Evolutionary conservation across 2,797 vertebrate genomes (phyloP).

Genomic region (Cichlasoma orientale): DNA sequence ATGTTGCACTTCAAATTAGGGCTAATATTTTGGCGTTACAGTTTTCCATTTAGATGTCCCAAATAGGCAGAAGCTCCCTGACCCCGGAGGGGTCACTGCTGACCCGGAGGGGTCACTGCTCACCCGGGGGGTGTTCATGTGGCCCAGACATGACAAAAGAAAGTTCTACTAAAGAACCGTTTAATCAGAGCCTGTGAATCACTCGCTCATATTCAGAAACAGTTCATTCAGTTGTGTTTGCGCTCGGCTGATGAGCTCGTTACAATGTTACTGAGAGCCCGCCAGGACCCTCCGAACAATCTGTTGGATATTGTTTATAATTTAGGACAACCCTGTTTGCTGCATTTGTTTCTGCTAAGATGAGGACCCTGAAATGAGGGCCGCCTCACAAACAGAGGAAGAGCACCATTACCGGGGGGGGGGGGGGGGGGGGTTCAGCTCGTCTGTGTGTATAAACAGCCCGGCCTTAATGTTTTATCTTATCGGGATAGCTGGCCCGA

Average conservation of each 20-base stretch:
- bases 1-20: neutral
- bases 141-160: neutral
- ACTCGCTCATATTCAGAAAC: no score
- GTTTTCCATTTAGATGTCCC: neutral
- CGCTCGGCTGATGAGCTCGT: neutral
- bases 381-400: constrained; percentile 12
- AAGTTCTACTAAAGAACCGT: no score
- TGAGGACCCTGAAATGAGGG: constrained; percentile 1
- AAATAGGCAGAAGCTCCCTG: neutral
- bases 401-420: constrained; percentile 19
- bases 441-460: constrained; percentile 47
- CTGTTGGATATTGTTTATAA: neutral
- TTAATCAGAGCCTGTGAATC: no score
- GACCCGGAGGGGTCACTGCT: neutral
- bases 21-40: neutral
- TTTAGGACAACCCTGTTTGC: neutral
- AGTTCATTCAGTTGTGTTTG: neutral
- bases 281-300: neutral
- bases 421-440: constrained; percentile 48
- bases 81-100: neutral
- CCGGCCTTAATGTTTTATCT: constrained; percentile 59
- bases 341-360: neutral
- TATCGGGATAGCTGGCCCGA: constrained; percentile 61
- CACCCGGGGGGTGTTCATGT: neutral
- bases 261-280: neutral